Evolutionary conservation across 2,113 vertebrate species (phyloP), one percentile per base, ranked within the genome.

Genomic region (Agelaius phoeniceus): DNA sequence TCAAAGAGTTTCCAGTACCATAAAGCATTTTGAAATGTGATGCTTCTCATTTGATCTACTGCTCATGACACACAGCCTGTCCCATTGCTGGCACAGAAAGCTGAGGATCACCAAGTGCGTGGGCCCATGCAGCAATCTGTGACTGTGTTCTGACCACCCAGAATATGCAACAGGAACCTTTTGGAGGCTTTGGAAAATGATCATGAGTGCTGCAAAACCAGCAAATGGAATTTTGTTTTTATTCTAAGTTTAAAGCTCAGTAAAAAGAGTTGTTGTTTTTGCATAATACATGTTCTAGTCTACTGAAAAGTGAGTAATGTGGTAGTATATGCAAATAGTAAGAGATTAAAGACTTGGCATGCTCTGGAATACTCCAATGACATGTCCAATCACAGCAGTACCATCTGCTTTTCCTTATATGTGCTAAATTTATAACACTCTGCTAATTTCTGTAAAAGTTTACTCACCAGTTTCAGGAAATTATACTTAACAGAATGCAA

Each of bases 321-420:
- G 71, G 55, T 79, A 78, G 65, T 78, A 67, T 83, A 89, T 85
- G 48, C 39, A 92, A 77, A 87, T 54, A 91, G 54, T 51, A 88
- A 68, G 48, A 85, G 48, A 94, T 76, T 73, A 89, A 95, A 82
- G 67, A 92, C 43, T 82, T 88, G 78, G 33, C 93, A 63, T 58
- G 37, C 58, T 84, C 55, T 6, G 10, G 63, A 93, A 58, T 57
- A 77, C 85, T 85, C 66, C 75, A 76, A 21, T 77, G 85, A 48
- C 39, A 74, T 71, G 58, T 58, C 55, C 71, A 65, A 61, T 92
- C 61, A 41, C 77, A 97, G 89, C 59, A 93, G 44, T 44, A 39
- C 90, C 83, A 94, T 96, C 90, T 96, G 91, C 52, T 95, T 94
- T 92, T 65, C 72, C 69, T 84, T 87, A 48, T 35, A 81, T n/a